Conservation (phyloP, 2,113 vertebrate genomes). For the Mobula hypostoma region DNA sequence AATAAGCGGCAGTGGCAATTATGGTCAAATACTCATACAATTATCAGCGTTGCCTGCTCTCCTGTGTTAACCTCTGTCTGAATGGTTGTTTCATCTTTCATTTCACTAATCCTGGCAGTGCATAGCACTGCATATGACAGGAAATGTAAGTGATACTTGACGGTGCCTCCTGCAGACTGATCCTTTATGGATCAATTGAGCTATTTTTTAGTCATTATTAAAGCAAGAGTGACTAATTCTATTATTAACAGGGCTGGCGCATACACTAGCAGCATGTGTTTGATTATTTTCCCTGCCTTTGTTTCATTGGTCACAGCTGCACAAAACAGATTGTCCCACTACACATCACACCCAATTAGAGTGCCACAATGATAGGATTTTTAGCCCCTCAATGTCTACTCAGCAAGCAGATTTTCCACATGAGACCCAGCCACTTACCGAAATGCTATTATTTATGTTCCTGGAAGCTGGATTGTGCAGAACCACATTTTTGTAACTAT, state of each 20-base stretch:
- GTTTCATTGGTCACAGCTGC: neutral
- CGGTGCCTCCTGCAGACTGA: neutral
- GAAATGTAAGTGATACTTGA: constrained; percentile 28
- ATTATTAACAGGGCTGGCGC: neutral
- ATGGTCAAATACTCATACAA: constrained; percentile 23
- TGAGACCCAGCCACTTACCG: neutral
- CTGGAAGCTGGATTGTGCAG: too few species aligned
- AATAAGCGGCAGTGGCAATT: constrained; percentile 8
- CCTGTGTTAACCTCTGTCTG: constrained; percentile 32
- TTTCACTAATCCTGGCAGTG: constrained; percentile 9
- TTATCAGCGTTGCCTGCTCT: constrained; percentile 14
- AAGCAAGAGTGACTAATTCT: neutral
- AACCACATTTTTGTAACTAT: too few species aligned
- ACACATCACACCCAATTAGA: neutral
- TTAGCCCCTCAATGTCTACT: neutral
- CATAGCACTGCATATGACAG: neutral
- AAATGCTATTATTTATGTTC: neutral
- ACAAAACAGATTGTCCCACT: neutral
- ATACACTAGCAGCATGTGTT: neutral
- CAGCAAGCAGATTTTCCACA: neutral
- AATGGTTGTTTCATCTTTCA: constrained; percentile 22
- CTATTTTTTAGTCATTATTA: constrained; percentile 29
- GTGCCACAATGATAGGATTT: neutral
- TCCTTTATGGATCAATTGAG: constrained; percentile 33
- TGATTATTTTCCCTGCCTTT: neutral